Evolutionary conservation across 1,140 invertebrate genomes (phyloP), one percentile per base, ranked within the genome.

Genomic region (Aphelinus certus): DNA sequence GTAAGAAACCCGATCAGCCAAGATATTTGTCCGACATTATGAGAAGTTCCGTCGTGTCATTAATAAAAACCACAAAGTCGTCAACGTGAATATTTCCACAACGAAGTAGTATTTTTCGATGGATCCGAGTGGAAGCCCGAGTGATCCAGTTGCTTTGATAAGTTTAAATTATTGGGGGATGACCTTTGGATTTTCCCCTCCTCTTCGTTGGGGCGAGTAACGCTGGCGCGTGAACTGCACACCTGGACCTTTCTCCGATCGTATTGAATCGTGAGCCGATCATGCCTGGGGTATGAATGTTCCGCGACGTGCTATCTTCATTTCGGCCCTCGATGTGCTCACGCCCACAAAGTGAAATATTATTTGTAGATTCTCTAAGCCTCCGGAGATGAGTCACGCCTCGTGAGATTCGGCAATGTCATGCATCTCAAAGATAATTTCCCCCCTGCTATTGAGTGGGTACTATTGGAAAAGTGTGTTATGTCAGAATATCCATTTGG

Each of bases 21-120:
- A 77, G 78, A 78, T 80, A 77, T 80, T 79, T 77, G 71, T 69
- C 55, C 74, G 60, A 7, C 61, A 49, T n/a, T 69, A 71, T 73
- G 69, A 75, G 73, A 26, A 69, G 57, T 62, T 51, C 61, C n/a
- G 49, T 58, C 7, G 46, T 6, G 53, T 76, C 84, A 85, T 86
- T 83, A 86, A 86, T 86, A 86, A 86, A 84, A 84, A 84, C 84
- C 81, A 81, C 81, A 81, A 78, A 70, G 76, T 81, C 82, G 79
- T 84, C 82, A 81, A 79, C 75, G 80, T 80, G 79, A 82, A 80
- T 80, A 79, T 81, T 81, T 80, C 82, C 76, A 80, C 77, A 48
- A 42, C n/a, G n/a, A 60, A 69, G 46, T 9, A n/a, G n/a, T 26
- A 26, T 26, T 26, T 26, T 26, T 26, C 26, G 26, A 26, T 26